Evolutionary conservation across 1,140 invertebrate genomes (phyloP), one percentile per base, ranked within the genome.

Genomic region (Sweltsa coloradensis): DNA sequence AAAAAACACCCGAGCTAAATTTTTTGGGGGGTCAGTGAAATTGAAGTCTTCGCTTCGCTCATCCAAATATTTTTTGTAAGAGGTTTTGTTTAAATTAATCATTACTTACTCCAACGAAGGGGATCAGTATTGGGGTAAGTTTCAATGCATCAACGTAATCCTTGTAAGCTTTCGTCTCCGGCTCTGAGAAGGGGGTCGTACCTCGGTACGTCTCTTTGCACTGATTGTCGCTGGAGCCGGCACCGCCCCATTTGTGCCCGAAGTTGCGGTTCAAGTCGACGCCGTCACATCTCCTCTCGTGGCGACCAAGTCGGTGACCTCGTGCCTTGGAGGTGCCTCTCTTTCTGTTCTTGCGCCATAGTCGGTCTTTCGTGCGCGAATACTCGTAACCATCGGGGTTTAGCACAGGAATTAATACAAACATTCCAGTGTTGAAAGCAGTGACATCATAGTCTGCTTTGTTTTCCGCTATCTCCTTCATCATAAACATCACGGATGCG

Each of bases 161-260:
- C n/a, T 70, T 64, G 26, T 85, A 61, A 19, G 74, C 77, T 34
- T 68, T 65, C 1, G 85, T 88, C 66, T 94, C 90, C 0, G 82
- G 81, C 61, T 94, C 89, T 0, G 88, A 91, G 57, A 91, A 89
- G 1, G 86, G 73, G 16, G 71, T 66, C 0, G 77, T 68, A 0
- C 91, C 90, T 0, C 78, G 75, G 57, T 78, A 95, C 45, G 79
- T 84, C 25, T 92, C 84, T 21, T 76, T 74, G 56, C 90, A 94
- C 0, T 81, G 78, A 53, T 85, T 64, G 25, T 70, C 70, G 26
- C 84, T 88, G 1, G 84, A 79, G 11, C 88, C 89, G 48, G 73
- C 50, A n/a, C 71, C 73, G 51, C 76, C 68, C 79, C 81, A 86
- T 21, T 73, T 63, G 52, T 75, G 78, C 6, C 74, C 75, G 55